Conservation (phyloP, 2,113 vertebrate species). For the Penelope pileata region DNA sequence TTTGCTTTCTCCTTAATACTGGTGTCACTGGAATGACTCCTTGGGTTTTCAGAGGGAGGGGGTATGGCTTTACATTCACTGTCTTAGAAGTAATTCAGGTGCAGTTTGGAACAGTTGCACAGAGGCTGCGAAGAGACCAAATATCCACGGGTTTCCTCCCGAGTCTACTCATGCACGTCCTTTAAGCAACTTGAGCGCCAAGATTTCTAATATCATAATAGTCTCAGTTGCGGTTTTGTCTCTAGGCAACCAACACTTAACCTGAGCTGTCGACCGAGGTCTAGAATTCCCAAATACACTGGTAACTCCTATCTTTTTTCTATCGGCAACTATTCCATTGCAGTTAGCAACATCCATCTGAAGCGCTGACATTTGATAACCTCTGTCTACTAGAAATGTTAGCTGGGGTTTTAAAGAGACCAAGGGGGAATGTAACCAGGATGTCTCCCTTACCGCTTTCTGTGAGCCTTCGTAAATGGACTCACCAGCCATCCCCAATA, state of each 20-base stretch:
- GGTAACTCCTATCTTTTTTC: background rate
- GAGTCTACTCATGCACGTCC: background rate
- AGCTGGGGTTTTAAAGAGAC: background rate
- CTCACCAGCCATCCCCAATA: background rate
- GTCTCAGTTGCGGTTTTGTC: background rate
- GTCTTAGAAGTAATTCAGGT: background rate
- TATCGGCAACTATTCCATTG: background rate
- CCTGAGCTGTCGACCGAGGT: background rate
- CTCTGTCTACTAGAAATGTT: background rate
- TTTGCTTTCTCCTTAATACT: background rate
- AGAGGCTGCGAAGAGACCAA: background rate
- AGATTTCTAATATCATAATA: background rate
- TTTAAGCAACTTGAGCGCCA: too few relatives aligned
- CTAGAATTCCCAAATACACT: background rate
- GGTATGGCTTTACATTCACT: background rate
- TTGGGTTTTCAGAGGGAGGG: background rate
- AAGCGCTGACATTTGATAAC: background rate
- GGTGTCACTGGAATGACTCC: background rate
- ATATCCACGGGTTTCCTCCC: background rate
- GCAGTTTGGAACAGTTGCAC: background rate
- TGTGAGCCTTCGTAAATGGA: background rate
- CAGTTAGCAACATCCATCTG: background rate
- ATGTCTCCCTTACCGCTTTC: background rate
- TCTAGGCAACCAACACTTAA: background rate
- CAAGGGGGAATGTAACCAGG: background rate